phyloP scores from a whole-genome alignment of 2,888 invertebrate genomes.

The Cactoblastis cactorum region DNA sequence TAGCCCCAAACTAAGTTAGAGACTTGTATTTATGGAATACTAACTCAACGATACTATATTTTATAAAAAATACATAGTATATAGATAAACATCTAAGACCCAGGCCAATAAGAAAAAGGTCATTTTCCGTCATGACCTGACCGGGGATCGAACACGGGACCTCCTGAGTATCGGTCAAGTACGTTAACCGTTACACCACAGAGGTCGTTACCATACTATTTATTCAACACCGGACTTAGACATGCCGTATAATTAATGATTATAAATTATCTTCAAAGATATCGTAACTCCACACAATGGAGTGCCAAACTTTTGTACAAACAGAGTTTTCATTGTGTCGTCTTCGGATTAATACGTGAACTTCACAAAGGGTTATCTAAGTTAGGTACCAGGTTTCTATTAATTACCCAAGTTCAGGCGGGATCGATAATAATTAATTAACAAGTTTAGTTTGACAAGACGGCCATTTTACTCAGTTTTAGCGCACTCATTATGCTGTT shows the following conservation, averaged over 20 bases:
- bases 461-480: conserved; percentile 23
- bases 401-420: conserved; percentile 63
- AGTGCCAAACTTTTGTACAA: conserved; percentile 42
- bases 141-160: too few species aligned
- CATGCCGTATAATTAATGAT: background rate
- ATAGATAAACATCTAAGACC: too few species aligned
- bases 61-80: too few species aligned
- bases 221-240: too few species aligned
- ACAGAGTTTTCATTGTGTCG: conserved; percentile 61
- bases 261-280: conserved; percentile 22
- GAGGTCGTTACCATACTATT: too few species aligned
- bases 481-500: conserved; percentile 22
- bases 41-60: too few species aligned
- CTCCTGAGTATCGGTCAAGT: too few species aligned
- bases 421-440: conserved; percentile 69
- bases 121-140: too few species aligned
- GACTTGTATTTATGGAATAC: too few species aligned
- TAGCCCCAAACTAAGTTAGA: too few species aligned
- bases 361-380: conserved; percentile 68
- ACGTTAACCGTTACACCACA: too few species aligned
- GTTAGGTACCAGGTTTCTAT: conserved; percentile 67
- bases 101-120: too few species aligned
- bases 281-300: conserved; percentile 36
- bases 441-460: conserved; percentile 41
- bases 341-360: conserved; percentile 66